Evolutionary conservation across 2,888 invertebrate genomes (phyloP).

Genomic region (Drosophila barbarae): DNA sequence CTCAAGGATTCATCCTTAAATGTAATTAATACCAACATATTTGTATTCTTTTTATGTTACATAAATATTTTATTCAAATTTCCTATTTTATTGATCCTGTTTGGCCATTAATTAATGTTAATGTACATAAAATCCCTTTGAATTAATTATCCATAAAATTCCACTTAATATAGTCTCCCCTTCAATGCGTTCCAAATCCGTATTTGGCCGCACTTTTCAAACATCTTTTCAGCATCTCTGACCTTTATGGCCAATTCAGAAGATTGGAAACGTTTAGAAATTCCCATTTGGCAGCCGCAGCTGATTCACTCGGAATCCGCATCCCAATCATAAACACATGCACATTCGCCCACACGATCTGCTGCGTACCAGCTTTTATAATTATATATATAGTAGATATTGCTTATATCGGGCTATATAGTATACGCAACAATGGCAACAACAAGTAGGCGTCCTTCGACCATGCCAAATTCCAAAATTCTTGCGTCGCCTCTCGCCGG

Average conservation of each 20-base stretch:
- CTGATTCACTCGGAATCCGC: constrained; percentile 29
- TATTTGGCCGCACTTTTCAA: not conserved
- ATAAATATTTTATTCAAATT: not conserved
- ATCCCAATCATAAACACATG: constrained; percentile 20
- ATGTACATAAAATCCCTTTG: not conserved
- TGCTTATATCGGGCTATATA: constrained; percentile 4
- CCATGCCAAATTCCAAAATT: constrained; percentile 73
- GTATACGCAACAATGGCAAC: constrained; percentile 29
- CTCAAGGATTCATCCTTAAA: not conserved
- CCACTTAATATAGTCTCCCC: not conserved
- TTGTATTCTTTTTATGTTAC: too few species aligned
- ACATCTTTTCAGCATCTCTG: constrained; percentile 10
- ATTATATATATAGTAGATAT: not conserved
- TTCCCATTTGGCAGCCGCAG: constrained; percentile 35
- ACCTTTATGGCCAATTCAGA: constrained; percentile 19
- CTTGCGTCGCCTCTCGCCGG: constrained; percentile 70
- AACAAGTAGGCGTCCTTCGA: constrained; percentile 67
- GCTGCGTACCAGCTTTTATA: constrained; percentile 10
- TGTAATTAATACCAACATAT: too few species aligned
- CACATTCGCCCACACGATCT: constrained; percentile 31
- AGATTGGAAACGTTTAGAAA: constrained; percentile 18
- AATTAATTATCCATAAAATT: constrained; percentile 2
- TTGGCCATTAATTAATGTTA: not conserved
- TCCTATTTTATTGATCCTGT: not conserved
- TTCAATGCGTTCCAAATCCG: not conserved